These are phyloP conservation scores for Rhinichthys osculus DNA, from an alignment of 2,797 vertebrate species.

Conservation along the genomic window DNA sequence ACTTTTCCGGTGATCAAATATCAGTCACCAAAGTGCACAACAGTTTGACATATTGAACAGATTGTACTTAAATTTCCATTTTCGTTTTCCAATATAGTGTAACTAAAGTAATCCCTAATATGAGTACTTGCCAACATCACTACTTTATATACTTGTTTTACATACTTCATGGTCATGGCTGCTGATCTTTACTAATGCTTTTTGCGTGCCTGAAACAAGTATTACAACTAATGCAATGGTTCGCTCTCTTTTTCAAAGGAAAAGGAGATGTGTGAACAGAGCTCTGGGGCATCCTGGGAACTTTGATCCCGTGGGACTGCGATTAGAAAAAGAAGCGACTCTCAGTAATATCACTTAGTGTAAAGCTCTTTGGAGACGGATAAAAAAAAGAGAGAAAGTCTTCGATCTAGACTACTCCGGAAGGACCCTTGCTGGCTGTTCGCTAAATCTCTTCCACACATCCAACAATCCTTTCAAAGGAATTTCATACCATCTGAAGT, in stretches of 20 bases:
- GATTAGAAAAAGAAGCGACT: constrained; percentile 39
- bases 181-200: constrained; percentile 5
- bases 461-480: constrained; percentile 36
- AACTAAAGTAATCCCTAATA: constrained; percentile 12
- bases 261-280: constrained; percentile 12
- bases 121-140: constrained; percentile 11
- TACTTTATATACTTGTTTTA: constrained; percentile 14
- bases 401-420: constrained; percentile 20
- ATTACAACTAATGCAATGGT: constrained; percentile 32
- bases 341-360: constrained; percentile 43
- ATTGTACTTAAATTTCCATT: background rate
- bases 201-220: constrained; percentile 30
- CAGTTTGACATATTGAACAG: background rate
- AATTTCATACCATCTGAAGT: constrained; percentile 31
- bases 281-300: constrained; percentile 23
- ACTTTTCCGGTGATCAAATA: background rate
- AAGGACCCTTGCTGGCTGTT: constrained; percentile 36
- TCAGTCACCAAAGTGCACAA: background rate
- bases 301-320: constrained; percentile 39
- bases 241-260: constrained; percentile 15
- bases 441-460: constrained; percentile 43
- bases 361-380: constrained; percentile 28
- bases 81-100: background rate
- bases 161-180: constrained; percentile 16
- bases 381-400: constrained; percentile 12